Percentiles rank a stretch among this genome's conserved stretches.
phyloP scores from a whole-genome alignment of 2,888 invertebrate species.

The Drosophila atroscutellata region DNA sequence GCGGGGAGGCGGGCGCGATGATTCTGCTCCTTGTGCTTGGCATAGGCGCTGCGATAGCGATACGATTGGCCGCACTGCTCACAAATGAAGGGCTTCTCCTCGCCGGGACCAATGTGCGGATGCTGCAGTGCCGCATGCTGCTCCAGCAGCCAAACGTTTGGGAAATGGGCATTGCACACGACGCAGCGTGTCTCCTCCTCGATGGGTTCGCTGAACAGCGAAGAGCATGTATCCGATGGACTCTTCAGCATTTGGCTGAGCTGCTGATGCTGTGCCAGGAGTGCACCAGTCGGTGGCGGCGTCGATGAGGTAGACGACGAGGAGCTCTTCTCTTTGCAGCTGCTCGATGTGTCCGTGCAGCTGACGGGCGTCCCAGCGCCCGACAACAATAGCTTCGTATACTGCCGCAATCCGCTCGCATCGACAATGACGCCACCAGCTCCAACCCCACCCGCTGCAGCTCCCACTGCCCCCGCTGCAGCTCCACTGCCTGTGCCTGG shows the following conservation, averaged over 20 bases:
- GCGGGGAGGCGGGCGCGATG: constrained; percentile 94
- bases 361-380: constrained; percentile 72
- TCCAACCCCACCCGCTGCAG: constrained; percentile 13
- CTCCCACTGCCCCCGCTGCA: neutral
- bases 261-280: constrained; percentile 78
- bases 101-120: constrained; percentile 87
- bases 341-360: constrained; percentile 83
- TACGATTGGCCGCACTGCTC: constrained; percentile 96
- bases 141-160: constrained; percentile 94
- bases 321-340: constrained; percentile 85
- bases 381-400: constrained; percentile 78
- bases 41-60: constrained; percentile 93
- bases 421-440: constrained; percentile 69
- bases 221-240: constrained; percentile 78
- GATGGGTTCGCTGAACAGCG: constrained; percentile 83
- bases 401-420: constrained; percentile 79
- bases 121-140: constrained; percentile 94
- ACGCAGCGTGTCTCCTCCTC: constrained; percentile 89
- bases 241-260: constrained; percentile 80
- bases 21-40: constrained; percentile 94
- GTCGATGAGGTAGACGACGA: constrained; percentile 85
- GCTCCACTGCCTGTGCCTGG: constrained; percentile 36
- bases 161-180: constrained; percentile 94
- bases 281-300: constrained; percentile 80
- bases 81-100: constrained; percentile 95